These are phyloP conservation scores for Scolopax rusticola DNA, from an alignment of 2,797 vertebrate genomes.

Conservation along the genomic window DNA sequence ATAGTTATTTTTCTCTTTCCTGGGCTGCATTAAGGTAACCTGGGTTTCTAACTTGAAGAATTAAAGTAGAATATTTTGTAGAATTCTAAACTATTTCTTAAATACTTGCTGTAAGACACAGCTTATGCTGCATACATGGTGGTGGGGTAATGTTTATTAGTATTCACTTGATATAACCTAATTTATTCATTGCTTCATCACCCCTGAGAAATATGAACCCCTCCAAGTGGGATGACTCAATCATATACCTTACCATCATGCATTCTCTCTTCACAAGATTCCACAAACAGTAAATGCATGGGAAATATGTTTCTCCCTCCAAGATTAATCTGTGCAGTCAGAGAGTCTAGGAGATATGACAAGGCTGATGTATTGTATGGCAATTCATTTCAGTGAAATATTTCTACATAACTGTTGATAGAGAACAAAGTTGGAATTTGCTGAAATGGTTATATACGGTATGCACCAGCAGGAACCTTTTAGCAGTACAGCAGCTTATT, in stretches of 20 bases:
- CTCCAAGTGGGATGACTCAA: constrained; percentile 31
- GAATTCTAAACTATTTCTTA: constrained; percentile 13
- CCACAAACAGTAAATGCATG: not conserved
- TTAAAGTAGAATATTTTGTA: constrained; percentile 5
- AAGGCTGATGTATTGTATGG: not conserved
- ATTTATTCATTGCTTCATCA: constrained; percentile 49
- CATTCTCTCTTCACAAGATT: not conserved
- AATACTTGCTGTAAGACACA: not conserved
- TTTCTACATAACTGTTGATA: constrained; percentile 11
- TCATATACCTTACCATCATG: not conserved
- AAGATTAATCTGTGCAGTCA: constrained; percentile 46
- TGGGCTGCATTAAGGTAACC: constrained; percentile 1
- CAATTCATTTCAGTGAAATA: constrained; percentile 31
- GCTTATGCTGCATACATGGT: not conserved
- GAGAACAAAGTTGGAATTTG: constrained; percentile 42
- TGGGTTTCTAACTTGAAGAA: constrained; percentile 1
- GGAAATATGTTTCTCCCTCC: constrained; percentile 19
- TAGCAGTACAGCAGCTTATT: constrained; percentile 20
- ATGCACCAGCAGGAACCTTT: constrained; percentile 38
- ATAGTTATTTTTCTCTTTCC: constrained; percentile 50
- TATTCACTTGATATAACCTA: not conserved
- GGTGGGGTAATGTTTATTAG: not conserved
- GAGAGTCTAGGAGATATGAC: constrained; percentile 9
- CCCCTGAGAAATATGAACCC: not conserved
- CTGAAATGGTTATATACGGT: not conserved